Evolutionary conservation across 2,888 invertebrate genomes (phyloP), one percentile per base, ranked within the genome.

Genomic region (Parnassius mnemosyne): DNA sequence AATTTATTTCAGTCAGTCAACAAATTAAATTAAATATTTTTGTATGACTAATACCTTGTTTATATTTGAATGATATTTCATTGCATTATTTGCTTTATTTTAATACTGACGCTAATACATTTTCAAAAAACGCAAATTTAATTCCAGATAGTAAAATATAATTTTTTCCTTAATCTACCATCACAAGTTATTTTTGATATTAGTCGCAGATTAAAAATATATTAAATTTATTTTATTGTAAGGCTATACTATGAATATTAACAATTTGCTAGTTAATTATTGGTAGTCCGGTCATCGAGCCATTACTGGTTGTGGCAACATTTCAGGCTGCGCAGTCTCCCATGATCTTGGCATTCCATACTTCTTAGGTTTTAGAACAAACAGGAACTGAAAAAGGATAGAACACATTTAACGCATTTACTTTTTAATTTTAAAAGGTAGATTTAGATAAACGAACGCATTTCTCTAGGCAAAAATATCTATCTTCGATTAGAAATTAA

Each of bases 291-390:
- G 63, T 70, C 82, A 84, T 68, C 85, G 83, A 1, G 83, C 71
- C 10, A 88, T 70, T 3, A 77, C 87, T 0, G 81, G 84, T 47
- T 87, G 68, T 20, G 74, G 73, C 5, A 80, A 69, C 1, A 69
- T 76, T 13, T 69, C 71, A 0, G 70, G 77, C 3, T 66, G 71
- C 0, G 79, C 71, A 9, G 80, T 78, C 3, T 79, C 79, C 88
- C 87, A 88, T 0, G 76, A 63, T 0, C 66, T 64, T 0, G 82
- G 78, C 0, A 76, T 65, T 1, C 78, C 77, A 57, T 79, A 84
- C 56, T 81, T 85, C 76, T 84, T 86, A 0, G 89, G 87, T 64
- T 86, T 89, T 43, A 89, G 67, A 12, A 90, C 76, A 76, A 73
- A 90, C n/a, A 79, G 63, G 63, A 90, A 87, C 90, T 90, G 84